Base-by-base conservation (phyloP, 2,113 vertebrate species). In the Nanorana parkeri region DNA sequence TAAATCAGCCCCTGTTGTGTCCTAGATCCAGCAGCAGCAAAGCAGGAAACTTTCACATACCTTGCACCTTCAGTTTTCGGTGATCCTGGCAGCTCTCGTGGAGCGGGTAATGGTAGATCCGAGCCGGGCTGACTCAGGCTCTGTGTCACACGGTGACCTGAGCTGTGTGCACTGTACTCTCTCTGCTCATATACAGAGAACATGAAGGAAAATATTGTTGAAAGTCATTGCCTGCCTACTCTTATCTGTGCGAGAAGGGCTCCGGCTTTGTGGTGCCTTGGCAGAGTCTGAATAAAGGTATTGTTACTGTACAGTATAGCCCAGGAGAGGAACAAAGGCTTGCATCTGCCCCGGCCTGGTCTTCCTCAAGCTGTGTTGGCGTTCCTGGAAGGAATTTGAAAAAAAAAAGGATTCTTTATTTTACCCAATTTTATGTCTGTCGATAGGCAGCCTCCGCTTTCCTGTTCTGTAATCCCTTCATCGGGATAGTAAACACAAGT, bases 271-370 rank as follows among this genome's bases (percentile, higher is more conserved):
- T 86, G 28, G 47, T 71, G 26, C 29, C 54, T 75, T 87, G 67
- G 51, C 85, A 88, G 29, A 17, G 85, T 86, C 90, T 93, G 91
- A 94, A 94, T 92, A 91, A 87, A 88, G 82, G 68, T 54, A 90
- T 92, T 94, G 92, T 93, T 93, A 89, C 51, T 6, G 26, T 32
- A 23, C 61, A 3, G 0, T 64, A 58, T 67, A 56, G 81, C 76
- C 79, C 80, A 87, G 84, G 29, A 78, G 86, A 84, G 88, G 83
- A 91, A 92, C 90, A 92, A 92, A 93, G 83, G 88, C 77, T 75
- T 55, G 7, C 84, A 78, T 86, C 87, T 17, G 86, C 88, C 80
- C 90, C 84, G 3, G 88, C 84, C 78, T 56, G 72, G 20, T 51
- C 21, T 77, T 36, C 83, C 8, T 15, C 47, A 68, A 7, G 17